Evolutionary conservation across 2,797 vertebrate genomes (phyloP).

Genomic region (Pogonophryne albipinna): DNA sequence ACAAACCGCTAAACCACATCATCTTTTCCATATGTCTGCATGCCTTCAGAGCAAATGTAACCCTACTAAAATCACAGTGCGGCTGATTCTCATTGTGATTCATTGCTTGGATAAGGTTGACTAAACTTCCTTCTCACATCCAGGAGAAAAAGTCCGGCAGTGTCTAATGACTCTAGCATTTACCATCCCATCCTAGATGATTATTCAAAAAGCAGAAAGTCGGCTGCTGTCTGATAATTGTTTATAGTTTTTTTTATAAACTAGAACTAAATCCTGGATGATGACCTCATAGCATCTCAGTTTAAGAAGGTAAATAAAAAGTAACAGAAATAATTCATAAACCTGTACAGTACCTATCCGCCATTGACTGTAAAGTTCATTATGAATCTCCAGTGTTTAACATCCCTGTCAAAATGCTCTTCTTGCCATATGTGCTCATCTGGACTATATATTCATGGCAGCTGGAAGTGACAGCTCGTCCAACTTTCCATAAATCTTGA

Average conservation of each 20-base stretch:
- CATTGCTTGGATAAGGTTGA: constrained; percentile 55
- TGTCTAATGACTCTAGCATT: constrained; percentile 53
- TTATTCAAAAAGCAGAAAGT: constrained; percentile 33
- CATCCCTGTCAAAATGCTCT: constrained; percentile 71
- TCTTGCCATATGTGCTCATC: constrained; percentile 64
- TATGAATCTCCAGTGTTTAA: constrained; percentile 57
- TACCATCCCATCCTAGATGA: constrained; percentile 42
- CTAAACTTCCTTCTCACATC: constrained; percentile 50
- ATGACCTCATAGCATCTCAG: background rate
- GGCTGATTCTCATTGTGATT: constrained; percentile 53
- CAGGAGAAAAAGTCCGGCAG: constrained; percentile 16
- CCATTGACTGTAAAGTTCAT: constrained; percentile 23
- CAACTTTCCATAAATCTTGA: constrained; percentile 86
- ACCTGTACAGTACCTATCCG: constrained; percentile 6
- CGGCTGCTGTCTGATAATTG: constrained; percentile 15
- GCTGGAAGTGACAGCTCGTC: constrained; percentile 80
- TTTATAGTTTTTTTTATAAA: background rate
- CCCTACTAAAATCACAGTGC: constrained; percentile 30
- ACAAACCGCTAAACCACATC: constrained; percentile 37
- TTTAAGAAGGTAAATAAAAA: background rate
- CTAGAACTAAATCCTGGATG: background rate
- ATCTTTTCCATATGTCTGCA: constrained; percentile 62
- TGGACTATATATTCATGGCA: constrained; percentile 77
- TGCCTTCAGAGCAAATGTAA: constrained; percentile 32
- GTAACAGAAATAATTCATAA: background rate